Evolutionary conservation across 2,113 vertebrate species (phyloP).

Genomic region (Cygnus atratus): DNA sequence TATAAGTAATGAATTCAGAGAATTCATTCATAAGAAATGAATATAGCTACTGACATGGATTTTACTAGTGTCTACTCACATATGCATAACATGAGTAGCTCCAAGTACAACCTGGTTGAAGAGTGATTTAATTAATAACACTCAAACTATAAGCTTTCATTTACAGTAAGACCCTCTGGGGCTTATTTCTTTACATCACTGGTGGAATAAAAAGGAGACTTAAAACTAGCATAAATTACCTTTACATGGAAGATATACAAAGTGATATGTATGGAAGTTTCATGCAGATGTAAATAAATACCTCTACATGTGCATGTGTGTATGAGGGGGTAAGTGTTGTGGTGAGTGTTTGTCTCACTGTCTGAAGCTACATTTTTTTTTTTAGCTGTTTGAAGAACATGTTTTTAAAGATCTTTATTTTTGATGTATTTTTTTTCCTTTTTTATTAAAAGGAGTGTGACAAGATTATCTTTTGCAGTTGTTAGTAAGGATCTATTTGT

Average conservation of each 20-base stretch:
- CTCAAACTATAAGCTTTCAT: conserved; percentile 29
- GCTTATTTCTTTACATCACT: not conserved
- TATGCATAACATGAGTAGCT: conserved; percentile 44
- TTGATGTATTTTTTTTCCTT: not conserved
- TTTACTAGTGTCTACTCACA: conserved; percentile 50
- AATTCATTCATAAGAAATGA: not conserved
- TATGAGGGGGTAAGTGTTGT: not conserved
- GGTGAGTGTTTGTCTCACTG: too few relatives aligned
- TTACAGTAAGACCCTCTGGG: not conserved
- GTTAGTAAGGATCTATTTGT: conserved; percentile 66
- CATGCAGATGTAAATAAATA: not conserved
- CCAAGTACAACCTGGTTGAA: conserved; percentile 33
- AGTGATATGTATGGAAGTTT: not conserved
- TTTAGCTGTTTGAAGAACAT: not conserved
- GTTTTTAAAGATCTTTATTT: not conserved
- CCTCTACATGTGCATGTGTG: not conserved
- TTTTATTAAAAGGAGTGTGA: not conserved
- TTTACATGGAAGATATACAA: not conserved
- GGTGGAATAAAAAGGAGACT: not conserved
- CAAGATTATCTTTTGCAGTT: conserved; percentile 43
- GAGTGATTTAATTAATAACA: conserved; percentile 58
- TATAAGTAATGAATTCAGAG: conserved; percentile 30
- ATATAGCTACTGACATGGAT: conserved; percentile 54
- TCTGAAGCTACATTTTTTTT: too few relatives aligned
- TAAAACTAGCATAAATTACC: not conserved